Evolutionary conservation across 2,113 vertebrate genomes (phyloP).

Genomic region (Pangasianodon gigas): DNA sequence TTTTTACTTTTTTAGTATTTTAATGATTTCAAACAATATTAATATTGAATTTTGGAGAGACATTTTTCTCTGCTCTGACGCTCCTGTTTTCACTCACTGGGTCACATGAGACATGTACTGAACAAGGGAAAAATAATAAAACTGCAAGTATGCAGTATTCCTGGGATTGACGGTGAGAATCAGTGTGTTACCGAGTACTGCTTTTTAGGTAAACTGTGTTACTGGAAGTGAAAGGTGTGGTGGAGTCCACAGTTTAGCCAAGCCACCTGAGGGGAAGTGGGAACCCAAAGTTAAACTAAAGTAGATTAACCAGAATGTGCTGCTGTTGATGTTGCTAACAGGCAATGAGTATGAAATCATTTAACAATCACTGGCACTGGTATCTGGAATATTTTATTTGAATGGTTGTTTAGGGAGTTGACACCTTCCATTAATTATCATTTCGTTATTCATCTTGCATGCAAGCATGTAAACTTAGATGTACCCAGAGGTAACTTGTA

Average conservation of each 20-base stretch:
- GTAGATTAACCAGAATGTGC: too few relatives aligned
- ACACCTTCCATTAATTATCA: neutral
- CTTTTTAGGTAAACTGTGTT: neutral
- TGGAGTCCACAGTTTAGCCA: neutral
- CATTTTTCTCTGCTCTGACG: neutral
- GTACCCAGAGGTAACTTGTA: neutral
- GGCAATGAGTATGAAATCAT: neutral
- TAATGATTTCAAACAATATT: neutral
- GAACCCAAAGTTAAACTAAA: neutral
- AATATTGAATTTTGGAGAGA: neutral
- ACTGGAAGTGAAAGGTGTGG: conserved; percentile 17
- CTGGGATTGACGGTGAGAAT: neutral
- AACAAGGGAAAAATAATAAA: neutral
- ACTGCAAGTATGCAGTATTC: neutral
- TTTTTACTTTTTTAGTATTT: too few relatives aligned
- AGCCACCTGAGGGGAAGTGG: conserved; percentile 1
- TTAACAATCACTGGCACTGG: neutral
- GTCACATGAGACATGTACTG: neutral
- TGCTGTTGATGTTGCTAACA: neutral
- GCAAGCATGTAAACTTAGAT: neutral
- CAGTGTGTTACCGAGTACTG: neutral
- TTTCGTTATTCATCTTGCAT: neutral
- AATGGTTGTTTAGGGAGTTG: neutral
- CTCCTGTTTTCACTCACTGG: neutral
- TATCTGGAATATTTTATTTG: neutral